Conservation (phyloP, 2,113 vertebrate species). For the Tringa solitaria region DNA sequence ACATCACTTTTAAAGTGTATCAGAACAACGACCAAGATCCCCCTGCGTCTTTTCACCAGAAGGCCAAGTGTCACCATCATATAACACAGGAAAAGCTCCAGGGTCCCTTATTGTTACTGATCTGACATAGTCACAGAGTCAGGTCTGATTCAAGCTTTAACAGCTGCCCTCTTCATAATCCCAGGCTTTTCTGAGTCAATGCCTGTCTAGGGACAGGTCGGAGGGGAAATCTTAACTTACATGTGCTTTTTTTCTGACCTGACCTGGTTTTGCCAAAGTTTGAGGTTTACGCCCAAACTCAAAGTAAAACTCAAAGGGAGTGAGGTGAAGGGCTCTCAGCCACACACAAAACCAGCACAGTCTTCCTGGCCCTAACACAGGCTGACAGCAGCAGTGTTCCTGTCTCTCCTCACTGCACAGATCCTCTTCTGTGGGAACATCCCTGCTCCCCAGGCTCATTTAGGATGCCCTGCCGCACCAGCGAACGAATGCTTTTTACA, state of each 20-base stretch:
- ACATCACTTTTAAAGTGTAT: background rate
- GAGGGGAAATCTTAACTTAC: background rate
- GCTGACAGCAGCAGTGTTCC: background rate
- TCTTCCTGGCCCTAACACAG: background rate
- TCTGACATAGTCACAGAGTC: background rate
- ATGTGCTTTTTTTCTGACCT: background rate
- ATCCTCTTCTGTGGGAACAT: background rate
- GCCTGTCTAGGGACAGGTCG: background rate
- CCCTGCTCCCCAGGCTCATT: background rate
- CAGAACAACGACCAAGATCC: background rate
- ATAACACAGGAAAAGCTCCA: background rate
- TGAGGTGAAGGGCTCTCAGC: background rate
- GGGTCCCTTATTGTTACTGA: background rate
- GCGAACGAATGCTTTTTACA: background rate
- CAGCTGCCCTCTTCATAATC: background rate
- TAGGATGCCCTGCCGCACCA: background rate
- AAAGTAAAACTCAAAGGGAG: background rate
- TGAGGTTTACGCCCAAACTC: background rate
- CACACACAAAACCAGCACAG: background rate
- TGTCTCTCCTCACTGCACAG: background rate
- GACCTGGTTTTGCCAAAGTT: background rate
- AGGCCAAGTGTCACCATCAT: background rate
- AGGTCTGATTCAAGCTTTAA: background rate
- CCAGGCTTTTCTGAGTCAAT: background rate
- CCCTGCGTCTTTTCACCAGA: background rate